These are phyloP conservation scores for Drosophila kurseongensis DNA, from an alignment of 1,140 invertebrate genomes.

Conservation along the genomic window DNA sequence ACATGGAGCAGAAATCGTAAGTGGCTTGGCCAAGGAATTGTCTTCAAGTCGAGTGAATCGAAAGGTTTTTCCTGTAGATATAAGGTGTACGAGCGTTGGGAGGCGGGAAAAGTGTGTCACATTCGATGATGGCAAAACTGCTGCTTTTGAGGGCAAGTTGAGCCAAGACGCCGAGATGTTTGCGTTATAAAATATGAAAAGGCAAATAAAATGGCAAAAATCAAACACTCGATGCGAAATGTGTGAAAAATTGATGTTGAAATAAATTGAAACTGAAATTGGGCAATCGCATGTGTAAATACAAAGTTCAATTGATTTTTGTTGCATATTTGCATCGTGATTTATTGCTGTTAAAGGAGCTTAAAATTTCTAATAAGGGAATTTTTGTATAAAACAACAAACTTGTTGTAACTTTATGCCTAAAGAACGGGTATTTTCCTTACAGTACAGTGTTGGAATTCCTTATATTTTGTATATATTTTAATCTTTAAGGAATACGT, in stretches of 20 bases:
- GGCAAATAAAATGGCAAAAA: conserved; percentile 48
- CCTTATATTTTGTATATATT: too few relatives aligned
- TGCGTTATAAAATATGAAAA: conserved; percentile 53
- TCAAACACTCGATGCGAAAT: conserved; percentile 41
- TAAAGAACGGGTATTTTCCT: too few relatives aligned
- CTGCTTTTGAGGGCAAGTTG: conserved; percentile 11
- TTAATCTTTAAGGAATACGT: too few relatives aligned
- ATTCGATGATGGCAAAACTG: conserved; percentile 35
- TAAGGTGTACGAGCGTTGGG: conserved; percentile 3
- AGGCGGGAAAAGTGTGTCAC: conserved; percentile 38
- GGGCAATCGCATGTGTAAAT: conserved; percentile 43
- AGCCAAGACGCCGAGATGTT: conserved; percentile 31
- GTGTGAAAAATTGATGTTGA: conserved; percentile 53
- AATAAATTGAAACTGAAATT: conserved; percentile 47
- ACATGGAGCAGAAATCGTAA: conserved; percentile 44
- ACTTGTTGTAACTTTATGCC: too few relatives aligned
- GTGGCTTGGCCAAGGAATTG: conserved; percentile 47
- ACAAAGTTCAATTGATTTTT: conserved; percentile 14
- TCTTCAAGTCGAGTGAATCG: conserved; percentile 37
- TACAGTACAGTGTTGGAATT: too few relatives aligned
- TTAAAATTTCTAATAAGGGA: not conserved
- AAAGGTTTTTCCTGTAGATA: conserved; percentile 25
- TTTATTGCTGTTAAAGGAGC: not conserved
- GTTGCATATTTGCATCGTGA: conserved; percentile 19
- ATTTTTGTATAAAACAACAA: not conserved